phyloP scores from a whole-genome alignment of 2,797 vertebrate genomes.

The Chrosomus eos region DNA sequence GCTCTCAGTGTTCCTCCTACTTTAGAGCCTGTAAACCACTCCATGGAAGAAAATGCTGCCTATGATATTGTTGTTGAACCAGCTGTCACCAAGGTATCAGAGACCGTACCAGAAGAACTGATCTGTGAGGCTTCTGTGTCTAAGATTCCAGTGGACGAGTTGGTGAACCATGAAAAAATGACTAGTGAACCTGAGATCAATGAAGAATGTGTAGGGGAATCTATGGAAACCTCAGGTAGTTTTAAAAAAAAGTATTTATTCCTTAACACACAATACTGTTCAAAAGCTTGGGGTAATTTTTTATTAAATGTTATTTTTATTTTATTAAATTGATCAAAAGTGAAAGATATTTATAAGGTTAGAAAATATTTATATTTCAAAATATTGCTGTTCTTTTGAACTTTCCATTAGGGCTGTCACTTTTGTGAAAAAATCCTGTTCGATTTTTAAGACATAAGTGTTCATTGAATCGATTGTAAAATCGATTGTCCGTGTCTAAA shows the following conservation, averaged over 20 bases:
- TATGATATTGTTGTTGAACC: slow-evolving; percentile 27
- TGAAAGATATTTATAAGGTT: background rate
- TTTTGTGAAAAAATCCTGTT: too few species aligned
- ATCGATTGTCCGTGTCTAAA: too few species aligned
- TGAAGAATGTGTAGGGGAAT: slow-evolving; percentile 21
- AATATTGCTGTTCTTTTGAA: background rate
- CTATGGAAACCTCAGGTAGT: slow-evolving; percentile 54
- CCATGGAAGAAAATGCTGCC: background rate
- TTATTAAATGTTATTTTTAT: background rate
- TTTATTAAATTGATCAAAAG: background rate
- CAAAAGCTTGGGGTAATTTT: background rate
- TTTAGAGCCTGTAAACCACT: background rate
- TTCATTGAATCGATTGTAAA: too few species aligned
- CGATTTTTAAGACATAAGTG: too few species aligned
- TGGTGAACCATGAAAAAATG: slow-evolving; percentile 52
- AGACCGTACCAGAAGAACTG: slow-evolving; percentile 42
- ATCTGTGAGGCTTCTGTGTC: slow-evolving; percentile 2
- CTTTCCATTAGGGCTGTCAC: too few species aligned
- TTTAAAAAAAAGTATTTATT: background rate
- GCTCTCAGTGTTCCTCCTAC: slow-evolving; percentile 3
- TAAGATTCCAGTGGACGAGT: background rate
- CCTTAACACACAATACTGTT: background rate
- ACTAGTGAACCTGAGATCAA: slow-evolving; percentile 59
- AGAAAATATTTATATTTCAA: background rate
- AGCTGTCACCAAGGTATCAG: slow-evolving; percentile 43